Percentiles rank a stretch among this genome's conserved stretches.
phyloP scores from a whole-genome alignment of 2,888 invertebrate genomes.

The Tenthredo distinguenda region DNA sequence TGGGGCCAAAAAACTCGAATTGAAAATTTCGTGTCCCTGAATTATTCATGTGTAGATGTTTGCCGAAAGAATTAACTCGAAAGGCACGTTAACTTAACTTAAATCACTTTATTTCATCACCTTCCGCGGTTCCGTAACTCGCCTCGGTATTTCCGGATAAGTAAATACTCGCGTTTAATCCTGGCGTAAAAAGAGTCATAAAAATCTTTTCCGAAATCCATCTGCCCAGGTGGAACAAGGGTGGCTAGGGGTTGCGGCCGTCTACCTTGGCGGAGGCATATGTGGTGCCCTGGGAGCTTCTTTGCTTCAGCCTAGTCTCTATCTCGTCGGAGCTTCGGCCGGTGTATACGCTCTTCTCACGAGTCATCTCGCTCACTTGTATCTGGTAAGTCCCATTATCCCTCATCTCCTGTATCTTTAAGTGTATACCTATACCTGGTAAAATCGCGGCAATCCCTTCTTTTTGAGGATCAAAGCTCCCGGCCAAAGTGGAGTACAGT shows the following conservation, averaged over 20 bases:
- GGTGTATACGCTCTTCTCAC: conserved; percentile 94
- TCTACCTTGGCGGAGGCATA: conserved; percentile 89
- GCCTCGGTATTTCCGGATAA: background rate
- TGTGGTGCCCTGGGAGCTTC: conserved; percentile 89
- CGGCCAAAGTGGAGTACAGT: background rate
- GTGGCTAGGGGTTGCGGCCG: conserved; percentile 83
- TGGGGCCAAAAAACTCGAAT: background rate
- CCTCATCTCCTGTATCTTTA: background rate
- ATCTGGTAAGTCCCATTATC: conserved; percentile 80
- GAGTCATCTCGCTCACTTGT: conserved; percentile 91
- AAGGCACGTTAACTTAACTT: background rate
- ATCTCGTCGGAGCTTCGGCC: conserved; percentile 93
- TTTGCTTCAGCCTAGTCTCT: conserved; percentile 86
- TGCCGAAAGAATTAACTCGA: background rate
- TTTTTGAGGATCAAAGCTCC: background rate
- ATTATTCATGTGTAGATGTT: background rate
- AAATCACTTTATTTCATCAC: background rate
- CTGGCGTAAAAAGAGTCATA: background rate
- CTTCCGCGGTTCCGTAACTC: no score
- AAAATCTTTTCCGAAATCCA: conserved; percentile 25
- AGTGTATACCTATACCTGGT: background rate
- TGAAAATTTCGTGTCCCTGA: background rate
- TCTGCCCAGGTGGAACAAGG: conserved; percentile 85
- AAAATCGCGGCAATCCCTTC: background rate
- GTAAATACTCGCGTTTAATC: background rate